A percentile compares a stretch with the other conserved stretches of the same genome.
These are phyloP conservation scores for Hipposideros armiger DNA, from an alignment of 2,113 vertebrate species.

Conservation along the genomic window DNA sequence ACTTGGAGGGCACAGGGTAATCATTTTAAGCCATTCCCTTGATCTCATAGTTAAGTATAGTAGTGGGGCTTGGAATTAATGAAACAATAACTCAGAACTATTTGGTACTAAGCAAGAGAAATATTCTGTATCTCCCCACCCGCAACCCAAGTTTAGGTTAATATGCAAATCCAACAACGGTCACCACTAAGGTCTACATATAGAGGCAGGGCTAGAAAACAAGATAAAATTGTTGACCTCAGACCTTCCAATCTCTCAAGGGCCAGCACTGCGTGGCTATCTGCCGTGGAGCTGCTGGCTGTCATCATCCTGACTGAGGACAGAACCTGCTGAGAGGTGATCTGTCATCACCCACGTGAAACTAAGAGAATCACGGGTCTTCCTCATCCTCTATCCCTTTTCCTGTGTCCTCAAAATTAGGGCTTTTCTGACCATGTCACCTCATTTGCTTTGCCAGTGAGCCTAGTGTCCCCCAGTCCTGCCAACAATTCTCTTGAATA, in stretches of 20 bases:
- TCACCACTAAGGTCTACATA: not conserved
- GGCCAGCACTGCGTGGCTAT: not conserved
- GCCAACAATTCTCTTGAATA: conserved; percentile 47
- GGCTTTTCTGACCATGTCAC: not conserved
- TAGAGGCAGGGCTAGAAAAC: not conserved
- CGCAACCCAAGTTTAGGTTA: not conserved
- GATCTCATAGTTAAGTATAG: not conserved
- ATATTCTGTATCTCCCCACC: not conserved
- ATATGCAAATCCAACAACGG: conserved; percentile 3
- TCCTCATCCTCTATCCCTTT: not conserved
- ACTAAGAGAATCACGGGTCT: not conserved
- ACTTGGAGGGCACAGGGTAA: not conserved
- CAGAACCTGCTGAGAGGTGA: not conserved
- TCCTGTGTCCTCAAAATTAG: conserved; percentile 2
- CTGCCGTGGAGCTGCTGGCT: not conserved
- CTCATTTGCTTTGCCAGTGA: not conserved
- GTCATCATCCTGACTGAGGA: not conserved
- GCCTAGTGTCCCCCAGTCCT: not conserved
- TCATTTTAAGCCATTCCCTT: conserved; percentile 44
- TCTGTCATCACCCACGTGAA: not conserved
- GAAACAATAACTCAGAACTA: conserved; percentile 17
- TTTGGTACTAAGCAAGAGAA: conserved; percentile 26
- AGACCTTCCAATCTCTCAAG: not conserved
- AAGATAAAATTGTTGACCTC: not conserved
- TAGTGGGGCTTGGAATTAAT: not conserved